Percentiles rank a stretch among this genome's conserved stretches.
Evolutionary conservation across 2,888 invertebrate species (phyloP).

Genomic region (Hydropsyche betteni): DNA sequence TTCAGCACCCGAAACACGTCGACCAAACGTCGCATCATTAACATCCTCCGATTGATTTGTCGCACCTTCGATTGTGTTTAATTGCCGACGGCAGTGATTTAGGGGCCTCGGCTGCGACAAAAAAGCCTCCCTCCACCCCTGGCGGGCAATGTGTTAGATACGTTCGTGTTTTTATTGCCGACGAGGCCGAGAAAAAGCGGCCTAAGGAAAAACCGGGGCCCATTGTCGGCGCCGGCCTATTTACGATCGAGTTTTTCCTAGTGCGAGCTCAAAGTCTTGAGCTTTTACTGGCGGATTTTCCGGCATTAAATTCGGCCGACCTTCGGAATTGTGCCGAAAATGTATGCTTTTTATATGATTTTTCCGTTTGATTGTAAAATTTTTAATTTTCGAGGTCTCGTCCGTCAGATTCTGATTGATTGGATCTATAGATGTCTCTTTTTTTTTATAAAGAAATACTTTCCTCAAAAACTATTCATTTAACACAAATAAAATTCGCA

Average conservation of each 20-base stretch:
- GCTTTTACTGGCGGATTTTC: conserved; percentile 22
- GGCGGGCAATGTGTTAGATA: not conserved
- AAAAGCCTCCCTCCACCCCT: not conserved
- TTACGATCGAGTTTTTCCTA: conserved; percentile 39
- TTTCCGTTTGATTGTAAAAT: conserved; percentile 35
- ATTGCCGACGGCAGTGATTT: conserved; percentile 24
- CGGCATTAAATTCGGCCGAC: conserved; percentile 37
- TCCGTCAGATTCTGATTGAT: not conserved
- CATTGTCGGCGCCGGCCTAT: conserved; percentile 42
- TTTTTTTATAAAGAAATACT: no score
- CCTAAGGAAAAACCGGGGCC: conserved; percentile 3
- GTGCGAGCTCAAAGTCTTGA: conserved; percentile 35
- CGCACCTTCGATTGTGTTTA: conserved; percentile 29
- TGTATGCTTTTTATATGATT: conserved; percentile 37
- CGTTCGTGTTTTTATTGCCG: conserved; percentile 28
- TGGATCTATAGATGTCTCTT: not conserved
- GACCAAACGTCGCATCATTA: not conserved
- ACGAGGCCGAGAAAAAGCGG: conserved; percentile 2
- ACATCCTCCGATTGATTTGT: conserved; percentile 26
- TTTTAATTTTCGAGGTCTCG: not conserved
- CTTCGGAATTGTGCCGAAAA: conserved; percentile 37
- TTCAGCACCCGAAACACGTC: no score
- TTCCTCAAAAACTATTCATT: no score
- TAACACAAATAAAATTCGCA: no score
- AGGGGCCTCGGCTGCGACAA: not conserved